Base-by-base conservation (phyloP, 2,113 vertebrate species). In the Catagonus wagneri region DNA sequence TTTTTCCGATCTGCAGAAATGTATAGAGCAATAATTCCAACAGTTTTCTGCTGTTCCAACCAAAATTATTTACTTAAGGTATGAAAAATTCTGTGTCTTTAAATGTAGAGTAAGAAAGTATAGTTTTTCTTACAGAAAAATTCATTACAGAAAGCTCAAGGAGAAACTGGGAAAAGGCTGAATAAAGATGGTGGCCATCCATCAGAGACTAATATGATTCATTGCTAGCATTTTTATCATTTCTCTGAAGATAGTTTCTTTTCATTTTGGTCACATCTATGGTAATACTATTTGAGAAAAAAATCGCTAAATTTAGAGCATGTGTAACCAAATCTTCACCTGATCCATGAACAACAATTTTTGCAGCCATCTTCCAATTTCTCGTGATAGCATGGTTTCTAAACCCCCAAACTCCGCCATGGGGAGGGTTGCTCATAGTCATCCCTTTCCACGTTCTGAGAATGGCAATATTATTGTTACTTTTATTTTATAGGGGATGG, bases 1-100 rank as follows among this genome's bases (percentile, higher is more conserved):
- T 66, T 54, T 52, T 58, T 93, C 63, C 69, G 7, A 13, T 75
- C 36, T 44, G 19, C 68, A 66, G 71, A 71, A 66, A 83, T 29
- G 25, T 68, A 52, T 25, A 20, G 0, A 3, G 19, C 14, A 19
- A 34, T 36, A 15, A 83, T 65, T 75, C 8, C 13, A 58, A 39
- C 50, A 36, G 7, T 27, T 94, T 97, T 81, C 83, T 96, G 54
- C 58, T 84, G 12, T 23, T 68, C 14, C 56, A 69, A 58, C 66
- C 74, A 69, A 76, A 79, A 83, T 32, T 78, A 52, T 15, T 88
- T 54, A 54, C 58, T 16, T 25, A 93, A 90, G 8, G 14, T 50
- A 50, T 83, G 92, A 36, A 68, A 83, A 66, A n/a, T 72, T 39
- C 50, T 15, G 12, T 80, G 69, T 65, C 54, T 14, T 23, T 20